Base-by-base conservation (phyloP, 1,140 invertebrate species). In the Trinorchestia longiramus region DNA sequence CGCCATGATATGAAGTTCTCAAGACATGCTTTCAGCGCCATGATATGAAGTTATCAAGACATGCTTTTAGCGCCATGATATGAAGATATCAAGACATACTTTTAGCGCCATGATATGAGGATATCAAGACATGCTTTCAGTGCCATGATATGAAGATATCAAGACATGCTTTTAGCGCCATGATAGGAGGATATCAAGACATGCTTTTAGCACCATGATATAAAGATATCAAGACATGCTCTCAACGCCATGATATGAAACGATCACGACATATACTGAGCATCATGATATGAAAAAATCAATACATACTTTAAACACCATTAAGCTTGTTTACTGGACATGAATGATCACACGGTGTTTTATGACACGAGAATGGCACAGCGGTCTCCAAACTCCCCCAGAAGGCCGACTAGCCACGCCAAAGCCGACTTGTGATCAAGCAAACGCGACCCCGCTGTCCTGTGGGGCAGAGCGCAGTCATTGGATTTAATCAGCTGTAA, bases 401-500 rank as follows among this genome's bases (percentile, higher is more conserved):
- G 11, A 77, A 36, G 62, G 62, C 62, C 8, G 62, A 19, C 62
- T 77, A 23, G 62, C 15, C 28, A 4, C 88, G 41, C 43, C 88
- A 90, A 90, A 90, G 41, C 43, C n/a, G 44, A 44, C 43, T 19
- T 23, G n/a, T 94, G 92, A 94, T 94, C 92, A 44, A 36, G 43
- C 44, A 43, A 45, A 44, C 15, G 43, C 92, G 92, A 43, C 43
- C 44, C 8, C 43, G 44, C 40, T 94, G 43, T 47, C 43, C 92
- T 47, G 36, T 36, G 40, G 44, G 92, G 23, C 41, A 94, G 92
- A 94, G 36, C 92, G 41, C 36, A 45, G 92, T 94, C 92, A 94
- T 94, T 94, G 92, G 92, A 94, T 94, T 94, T 94, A 94, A 94
- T 94, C 92, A 94, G 92, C 92, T 43, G 43, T 94, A 94, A 94